Conservation (phyloP, 2,888 invertebrate genomes). For the Xylophagus ater region DNA sequence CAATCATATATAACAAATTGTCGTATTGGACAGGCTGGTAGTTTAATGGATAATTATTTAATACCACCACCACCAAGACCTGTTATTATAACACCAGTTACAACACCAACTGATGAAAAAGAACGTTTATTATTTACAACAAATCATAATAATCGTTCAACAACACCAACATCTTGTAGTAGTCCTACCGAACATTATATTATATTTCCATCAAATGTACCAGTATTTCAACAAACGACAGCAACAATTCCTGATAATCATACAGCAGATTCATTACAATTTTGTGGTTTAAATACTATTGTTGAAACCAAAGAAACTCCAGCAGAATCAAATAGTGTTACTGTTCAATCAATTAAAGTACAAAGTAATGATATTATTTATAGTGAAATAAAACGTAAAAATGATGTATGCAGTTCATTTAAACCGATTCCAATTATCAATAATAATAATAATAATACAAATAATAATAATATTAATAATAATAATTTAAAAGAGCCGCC, state of each 20-base stretch:
- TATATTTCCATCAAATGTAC: constrained; percentile 38
- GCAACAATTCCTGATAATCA: constrained; percentile 19
- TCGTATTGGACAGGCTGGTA: constrained; percentile 31
- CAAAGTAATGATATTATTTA: constrained; percentile 31
- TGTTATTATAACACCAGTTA: constrained; percentile 32
- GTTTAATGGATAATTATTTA: constrained; percentile 47
- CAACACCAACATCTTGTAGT: constrained; percentile 34
- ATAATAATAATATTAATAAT: neutral
- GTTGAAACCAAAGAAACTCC: constrained; percentile 34
- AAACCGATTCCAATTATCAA: constrained; percentile 28
- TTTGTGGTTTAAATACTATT: constrained; percentile 35
- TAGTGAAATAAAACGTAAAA: constrained; percentile 7
- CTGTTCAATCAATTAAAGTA: constrained; percentile 36
- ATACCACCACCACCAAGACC: constrained; percentile 53
- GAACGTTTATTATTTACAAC: constrained; percentile 34
- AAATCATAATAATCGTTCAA: constrained; percentile 25
- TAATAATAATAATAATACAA: constrained; percentile 1
- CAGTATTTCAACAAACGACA: constrained; percentile 23
- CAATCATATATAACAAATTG: constrained; percentile 21
- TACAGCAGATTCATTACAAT: constrained; percentile 25
- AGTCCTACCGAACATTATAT: constrained; percentile 37
- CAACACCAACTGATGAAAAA: constrained; percentile 36
- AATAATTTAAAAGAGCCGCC: neutral
- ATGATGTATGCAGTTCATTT: constrained; percentile 31
- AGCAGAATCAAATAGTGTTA: constrained; percentile 23